Percentiles rank a stretch among this genome's conserved stretches.
Evolutionary conservation across 2,113 vertebrate genomes (phyloP).

Genomic region (Labeo catla): DNA sequence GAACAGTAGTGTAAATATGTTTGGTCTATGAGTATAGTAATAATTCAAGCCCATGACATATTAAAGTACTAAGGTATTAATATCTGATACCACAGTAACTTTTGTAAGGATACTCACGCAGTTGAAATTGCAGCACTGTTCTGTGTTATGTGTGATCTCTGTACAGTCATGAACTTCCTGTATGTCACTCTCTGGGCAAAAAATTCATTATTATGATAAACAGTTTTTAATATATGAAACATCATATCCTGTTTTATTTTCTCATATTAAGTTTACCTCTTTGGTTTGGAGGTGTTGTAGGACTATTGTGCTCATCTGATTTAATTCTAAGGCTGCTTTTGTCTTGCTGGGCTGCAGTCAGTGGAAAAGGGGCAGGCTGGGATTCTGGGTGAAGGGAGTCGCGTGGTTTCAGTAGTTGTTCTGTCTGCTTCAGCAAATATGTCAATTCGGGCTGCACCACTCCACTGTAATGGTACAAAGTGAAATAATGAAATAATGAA

Average conservation of each 20-base stretch:
- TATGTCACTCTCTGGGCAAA: slow-evolving; percentile 15
- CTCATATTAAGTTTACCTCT: slow-evolving; percentile 17
- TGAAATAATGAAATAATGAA: neutral
- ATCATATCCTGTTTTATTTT: neutral
- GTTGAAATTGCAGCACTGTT: slow-evolving; percentile 4
- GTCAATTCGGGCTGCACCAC: slow-evolving; percentile 56
- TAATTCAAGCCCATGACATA: neutral
- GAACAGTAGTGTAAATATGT: neutral
- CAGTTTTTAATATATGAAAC: neutral
- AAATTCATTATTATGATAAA: neutral
- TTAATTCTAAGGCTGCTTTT: neutral
- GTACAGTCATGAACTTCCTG: neutral
- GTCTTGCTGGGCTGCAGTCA: neutral
- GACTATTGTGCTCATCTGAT: neutral
- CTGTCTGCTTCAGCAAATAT: slow-evolving; percentile 62
- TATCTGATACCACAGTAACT: neutral
- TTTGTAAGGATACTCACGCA: slow-evolving; percentile 25
- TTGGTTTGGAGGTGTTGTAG: neutral
- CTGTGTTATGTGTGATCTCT: slow-evolving; percentile 4
- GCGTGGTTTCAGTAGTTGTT: slow-evolving; percentile 40
- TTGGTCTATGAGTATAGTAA: neutral
- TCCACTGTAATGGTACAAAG: slow-evolving; percentile 46
- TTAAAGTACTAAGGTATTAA: neutral
- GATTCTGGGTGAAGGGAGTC: neutral
- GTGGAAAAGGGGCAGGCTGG: neutral